A percentile compares a stretch with the other conserved stretches of the same genome.
These are phyloP conservation scores for Cremastobaeus sp. DNA, from an alignment of 2,888 invertebrate species.

Conservation along the genomic window DNA sequence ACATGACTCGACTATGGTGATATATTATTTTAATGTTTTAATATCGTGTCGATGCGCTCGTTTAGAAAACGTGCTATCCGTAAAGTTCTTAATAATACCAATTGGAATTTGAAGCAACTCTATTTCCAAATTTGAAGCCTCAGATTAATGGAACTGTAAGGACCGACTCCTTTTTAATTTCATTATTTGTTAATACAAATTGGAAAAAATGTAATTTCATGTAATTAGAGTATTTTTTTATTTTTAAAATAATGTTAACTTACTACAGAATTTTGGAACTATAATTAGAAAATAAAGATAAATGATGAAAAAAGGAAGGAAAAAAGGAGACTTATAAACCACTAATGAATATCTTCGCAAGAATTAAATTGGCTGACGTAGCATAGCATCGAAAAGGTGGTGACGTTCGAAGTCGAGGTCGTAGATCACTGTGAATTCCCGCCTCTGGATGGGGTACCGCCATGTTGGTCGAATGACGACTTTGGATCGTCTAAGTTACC, in stretches of 20 bases:
- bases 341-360: constrained; percentile 60
- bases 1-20: constrained; percentile 69
- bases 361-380: constrained; percentile 66
- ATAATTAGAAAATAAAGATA: no score
- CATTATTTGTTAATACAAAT: no score
- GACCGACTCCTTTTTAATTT: background rate
- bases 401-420: constrained; percentile 68
- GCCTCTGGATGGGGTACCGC: constrained; percentile 65
- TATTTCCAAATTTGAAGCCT: constrained; percentile 23
- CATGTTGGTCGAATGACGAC: constrained; percentile 62
- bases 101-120: constrained; percentile 20
- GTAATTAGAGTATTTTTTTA: no score
- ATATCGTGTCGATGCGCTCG: constrained; percentile 76
- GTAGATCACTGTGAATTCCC: constrained; percentile 68
- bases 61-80: constrained; percentile 75
- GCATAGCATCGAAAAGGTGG: constrained; percentile 71
- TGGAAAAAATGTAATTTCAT: no score
- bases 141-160: background rate
- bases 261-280: no score
- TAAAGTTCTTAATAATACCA: constrained; percentile 61
- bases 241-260: no score
- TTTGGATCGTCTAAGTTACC: constrained; percentile 64
- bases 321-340: constrained; percentile 39
- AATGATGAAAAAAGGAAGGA: constrained; percentile 24
- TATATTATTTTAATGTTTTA: constrained; percentile 78